Percentiles rank a stretch among this genome's conserved stretches.
Evolutionary conservation across 2,113 vertebrate genomes (phyloP).

Genomic region (Odontesthes bonariensis): DNA sequence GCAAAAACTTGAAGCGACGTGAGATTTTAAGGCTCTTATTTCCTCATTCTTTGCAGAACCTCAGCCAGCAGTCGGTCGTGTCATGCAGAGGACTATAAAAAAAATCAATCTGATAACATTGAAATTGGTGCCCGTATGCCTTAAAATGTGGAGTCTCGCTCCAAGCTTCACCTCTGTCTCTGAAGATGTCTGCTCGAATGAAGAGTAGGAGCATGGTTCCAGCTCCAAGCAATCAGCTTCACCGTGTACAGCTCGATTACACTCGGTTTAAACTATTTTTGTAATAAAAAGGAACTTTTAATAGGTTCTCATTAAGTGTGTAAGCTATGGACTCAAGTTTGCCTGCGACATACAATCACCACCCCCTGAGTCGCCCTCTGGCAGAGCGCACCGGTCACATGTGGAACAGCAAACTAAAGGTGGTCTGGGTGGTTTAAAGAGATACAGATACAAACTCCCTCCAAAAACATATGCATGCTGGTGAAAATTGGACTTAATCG

Average conservation of each 20-base stretch:
- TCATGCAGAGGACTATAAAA: slow-evolving; percentile 26
- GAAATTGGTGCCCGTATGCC: slow-evolving; percentile 63
- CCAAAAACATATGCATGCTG: neutral
- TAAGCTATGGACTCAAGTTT: slow-evolving; percentile 44
- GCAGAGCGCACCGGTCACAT: slow-evolving; percentile 21
- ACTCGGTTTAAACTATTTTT: slow-evolving; percentile 58
- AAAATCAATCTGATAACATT: slow-evolving; percentile 17
- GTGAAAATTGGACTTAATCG: neutral
- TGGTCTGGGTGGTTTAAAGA: neutral
- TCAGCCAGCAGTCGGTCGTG: slow-evolving; percentile 9
- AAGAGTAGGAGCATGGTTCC: slow-evolving; percentile 29
- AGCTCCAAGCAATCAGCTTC: slow-evolving; percentile 49
- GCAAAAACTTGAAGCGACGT: slow-evolving; percentile 15
- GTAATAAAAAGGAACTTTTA: slow-evolving; percentile 42
- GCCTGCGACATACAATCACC: slow-evolving; percentile 76
- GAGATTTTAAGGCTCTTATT: slow-evolving; percentile 36
- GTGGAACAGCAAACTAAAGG: slow-evolving; percentile 9
- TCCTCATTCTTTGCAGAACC: slow-evolving; percentile 28
- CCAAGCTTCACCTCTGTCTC: slow-evolving; percentile 6
- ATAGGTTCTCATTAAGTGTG: slow-evolving; percentile 34
- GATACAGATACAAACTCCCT: neutral
- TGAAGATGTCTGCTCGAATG: slow-evolving; percentile 52
- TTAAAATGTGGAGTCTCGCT: slow-evolving; percentile 58
- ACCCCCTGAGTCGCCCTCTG: neutral
- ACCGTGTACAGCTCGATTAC: slow-evolving; percentile 5